A percentile compares a stretch with the other conserved stretches of the same genome.
Evolutionary conservation across 2,113 vertebrate genomes (phyloP).

Genomic region (Phodopus roborovskii): DNA sequence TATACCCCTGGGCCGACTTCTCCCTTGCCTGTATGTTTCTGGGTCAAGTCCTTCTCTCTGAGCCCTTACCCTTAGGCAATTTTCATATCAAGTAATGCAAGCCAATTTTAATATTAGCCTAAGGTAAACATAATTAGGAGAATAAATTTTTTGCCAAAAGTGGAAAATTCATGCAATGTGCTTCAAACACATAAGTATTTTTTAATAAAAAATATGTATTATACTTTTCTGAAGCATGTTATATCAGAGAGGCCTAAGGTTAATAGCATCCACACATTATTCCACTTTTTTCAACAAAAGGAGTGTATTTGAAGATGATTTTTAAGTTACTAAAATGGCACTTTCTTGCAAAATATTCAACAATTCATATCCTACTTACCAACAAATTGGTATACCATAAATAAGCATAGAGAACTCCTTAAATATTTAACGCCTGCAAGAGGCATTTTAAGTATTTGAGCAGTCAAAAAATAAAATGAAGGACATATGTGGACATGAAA

Average conservation of each 20-base stretch:
- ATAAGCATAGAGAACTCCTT: constrained; percentile 17
- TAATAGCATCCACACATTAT: constrained; percentile 24
- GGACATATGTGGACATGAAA: background rate
- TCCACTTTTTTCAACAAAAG: background rate
- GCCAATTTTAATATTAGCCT: constrained; percentile 78
- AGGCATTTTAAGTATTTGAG: background rate
- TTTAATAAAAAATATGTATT: background rate
- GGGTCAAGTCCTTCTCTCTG: constrained; percentile 68
- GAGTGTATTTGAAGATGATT: background rate
- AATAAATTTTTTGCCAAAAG: constrained; percentile 62
- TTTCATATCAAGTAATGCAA: constrained; percentile 74
- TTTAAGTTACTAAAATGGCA: background rate
- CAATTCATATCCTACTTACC: constrained; percentile 10
- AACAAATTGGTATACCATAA: background rate
- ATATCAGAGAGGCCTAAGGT: background rate
- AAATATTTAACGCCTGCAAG: constrained; percentile 39
- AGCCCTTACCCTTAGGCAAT: constrained; percentile 66
- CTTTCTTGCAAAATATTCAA: constrained; percentile 44
- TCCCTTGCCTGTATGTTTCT: constrained; percentile 66
- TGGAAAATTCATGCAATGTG: background rate
- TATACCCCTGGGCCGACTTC: constrained; percentile 44
- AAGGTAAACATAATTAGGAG: constrained; percentile 79
- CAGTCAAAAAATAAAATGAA: constrained; percentile 19
- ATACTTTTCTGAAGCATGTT: constrained; percentile 6
- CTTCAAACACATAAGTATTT: constrained; percentile 60